These are phyloP conservation scores for Trachythela sp. DNA, from an alignment of 64 coral and sea anemone species.

Conservation along the genomic window DNA sequence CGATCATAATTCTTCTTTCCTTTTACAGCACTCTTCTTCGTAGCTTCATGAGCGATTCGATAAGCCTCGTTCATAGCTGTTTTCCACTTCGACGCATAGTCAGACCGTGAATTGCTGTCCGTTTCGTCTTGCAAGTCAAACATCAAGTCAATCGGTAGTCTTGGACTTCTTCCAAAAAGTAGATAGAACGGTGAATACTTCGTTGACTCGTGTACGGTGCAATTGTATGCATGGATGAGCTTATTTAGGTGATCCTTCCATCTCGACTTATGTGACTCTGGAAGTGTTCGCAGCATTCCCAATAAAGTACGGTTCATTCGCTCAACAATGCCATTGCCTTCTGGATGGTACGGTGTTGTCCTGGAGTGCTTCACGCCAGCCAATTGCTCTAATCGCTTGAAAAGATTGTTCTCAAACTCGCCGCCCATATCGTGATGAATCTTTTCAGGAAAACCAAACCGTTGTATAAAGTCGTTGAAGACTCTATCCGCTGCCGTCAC, in stretches of 20 bases:
- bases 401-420: too few species aligned
- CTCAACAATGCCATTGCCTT: too few species aligned
- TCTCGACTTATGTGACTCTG: not conserved
- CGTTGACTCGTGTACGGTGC: not conserved
- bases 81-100: not conserved
- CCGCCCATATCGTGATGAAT: not conserved
- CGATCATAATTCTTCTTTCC: not conserved
- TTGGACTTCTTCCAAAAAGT: not conserved
- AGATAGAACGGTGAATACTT: not conserved
- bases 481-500: not conserved
- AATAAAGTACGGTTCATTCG: too few species aligned
- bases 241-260: slow-evolving; percentile 16
- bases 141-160: not conserved
- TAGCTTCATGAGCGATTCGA: not conserved
- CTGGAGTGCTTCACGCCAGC: too few species aligned
- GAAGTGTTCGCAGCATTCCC: not conserved
- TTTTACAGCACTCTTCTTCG: not conserved
- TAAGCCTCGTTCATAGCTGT: too few species aligned
- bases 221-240: not conserved
- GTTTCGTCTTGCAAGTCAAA: not conserved
- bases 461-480: not conserved
- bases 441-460: too few species aligned
- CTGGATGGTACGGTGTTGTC: too few species aligned
- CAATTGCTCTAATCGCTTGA: too few species aligned
- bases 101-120: not conserved